Evolutionary conservation across 2,888 invertebrate genomes (phyloP).

Genomic region (Sphaeridia pumilis): DNA sequence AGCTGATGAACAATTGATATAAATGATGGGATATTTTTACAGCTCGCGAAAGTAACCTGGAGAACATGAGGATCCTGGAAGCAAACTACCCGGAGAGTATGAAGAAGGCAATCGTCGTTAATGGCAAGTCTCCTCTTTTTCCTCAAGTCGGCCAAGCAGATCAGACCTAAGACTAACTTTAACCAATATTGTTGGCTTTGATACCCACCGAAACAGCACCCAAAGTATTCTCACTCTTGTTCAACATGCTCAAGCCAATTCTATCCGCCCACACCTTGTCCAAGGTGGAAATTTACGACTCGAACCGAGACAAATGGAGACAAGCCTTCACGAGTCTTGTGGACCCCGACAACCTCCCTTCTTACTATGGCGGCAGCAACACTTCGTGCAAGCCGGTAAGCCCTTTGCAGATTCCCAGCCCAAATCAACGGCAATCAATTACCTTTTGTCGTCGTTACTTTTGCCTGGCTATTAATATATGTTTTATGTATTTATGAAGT

Average conservation of each 20-base stretch:
- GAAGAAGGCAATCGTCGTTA: conserved; percentile 4
- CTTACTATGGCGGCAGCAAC: conserved; percentile 9
- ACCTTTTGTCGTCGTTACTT: no score
- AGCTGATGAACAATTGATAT: no score
- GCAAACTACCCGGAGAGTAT: conserved; percentile 7
- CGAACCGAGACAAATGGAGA: conserved; percentile 10
- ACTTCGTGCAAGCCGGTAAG: conserved; percentile 4
- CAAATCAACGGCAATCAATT: no score
- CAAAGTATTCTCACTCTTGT: conserved; percentile 9
- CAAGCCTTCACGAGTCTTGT: not conserved
- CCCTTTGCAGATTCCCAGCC: no score
- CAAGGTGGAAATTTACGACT: conserved; percentile 10
- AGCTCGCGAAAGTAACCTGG: conserved; percentile 7
- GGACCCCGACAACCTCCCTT: conserved; percentile 7
- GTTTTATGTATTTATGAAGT: no score
- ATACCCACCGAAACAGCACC: conserved; percentile 1
- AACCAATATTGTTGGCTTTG: not conserved
- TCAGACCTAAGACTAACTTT: no score
- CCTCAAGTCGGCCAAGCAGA: no score
- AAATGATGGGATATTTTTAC: not conserved
- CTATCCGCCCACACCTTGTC: conserved; percentile 4
- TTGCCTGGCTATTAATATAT: no score
- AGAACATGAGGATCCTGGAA: conserved; percentile 12
- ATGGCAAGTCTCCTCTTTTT: conserved; percentile 11
- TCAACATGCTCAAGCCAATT: conserved; percentile 10